These are phyloP conservation scores for Blennius ocellaris DNA, from an alignment of 2,113 vertebrate genomes.

Conservation along the genomic window DNA sequence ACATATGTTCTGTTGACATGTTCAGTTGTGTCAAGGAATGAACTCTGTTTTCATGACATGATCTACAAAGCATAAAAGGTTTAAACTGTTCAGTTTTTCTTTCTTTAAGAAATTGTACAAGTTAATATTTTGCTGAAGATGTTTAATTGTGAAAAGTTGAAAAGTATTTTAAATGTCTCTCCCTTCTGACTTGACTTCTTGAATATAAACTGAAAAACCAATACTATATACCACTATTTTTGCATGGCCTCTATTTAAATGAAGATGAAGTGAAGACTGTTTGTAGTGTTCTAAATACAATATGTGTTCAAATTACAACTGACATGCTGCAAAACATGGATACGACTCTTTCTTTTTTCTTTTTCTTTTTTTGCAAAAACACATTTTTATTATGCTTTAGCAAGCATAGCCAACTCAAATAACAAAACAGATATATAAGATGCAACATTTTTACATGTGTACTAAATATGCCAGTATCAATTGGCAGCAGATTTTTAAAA, in stretches of 20 bases:
- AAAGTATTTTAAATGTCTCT: not conserved
- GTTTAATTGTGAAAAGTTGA: not conserved
- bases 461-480: not conserved
- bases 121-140: not conserved
- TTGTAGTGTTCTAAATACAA: not conserved
- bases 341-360: not conserved
- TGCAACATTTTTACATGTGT: not conserved
- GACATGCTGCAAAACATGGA: not conserved
- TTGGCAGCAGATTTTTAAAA: no score
- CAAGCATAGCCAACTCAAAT: constrained; percentile 5
- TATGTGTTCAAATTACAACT: not conserved
- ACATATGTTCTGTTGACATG: constrained; percentile 19
- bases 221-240: no score
- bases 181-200: not conserved
- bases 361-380: constrained; percentile 42
- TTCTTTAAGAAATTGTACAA: not conserved
- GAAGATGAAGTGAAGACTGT: no score
- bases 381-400: constrained; percentile 3
- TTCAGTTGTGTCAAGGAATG: not conserved
- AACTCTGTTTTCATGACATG: not conserved
- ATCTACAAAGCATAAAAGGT: not conserved
- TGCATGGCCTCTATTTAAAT: not conserved
- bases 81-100: not conserved
- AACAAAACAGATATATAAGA: not conserved
- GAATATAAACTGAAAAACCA: constrained; percentile 26